Conservation (phyloP, 2,797 vertebrate species). For the Intellagama lesueurii region DNA sequence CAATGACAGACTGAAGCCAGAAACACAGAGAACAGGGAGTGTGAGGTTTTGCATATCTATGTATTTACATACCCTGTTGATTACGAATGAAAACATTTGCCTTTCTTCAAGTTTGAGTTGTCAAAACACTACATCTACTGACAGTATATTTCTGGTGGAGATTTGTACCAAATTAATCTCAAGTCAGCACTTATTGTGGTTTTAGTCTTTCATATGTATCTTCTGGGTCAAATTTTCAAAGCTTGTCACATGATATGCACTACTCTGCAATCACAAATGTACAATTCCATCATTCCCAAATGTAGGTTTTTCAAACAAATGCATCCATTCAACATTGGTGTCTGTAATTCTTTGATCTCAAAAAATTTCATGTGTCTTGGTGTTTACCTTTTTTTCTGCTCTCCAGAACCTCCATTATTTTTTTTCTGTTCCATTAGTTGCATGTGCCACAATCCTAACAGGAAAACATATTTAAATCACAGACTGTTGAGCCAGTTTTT, state of each 20-base stretch:
- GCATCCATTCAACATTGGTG: conserved; percentile 4
- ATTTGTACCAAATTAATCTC: not conserved
- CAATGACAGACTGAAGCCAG: not conserved
- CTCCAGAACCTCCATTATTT: not conserved
- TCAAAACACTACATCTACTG: not conserved
- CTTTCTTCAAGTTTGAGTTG: not conserved
- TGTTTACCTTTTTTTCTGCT: not conserved
- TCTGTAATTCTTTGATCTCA: not conserved
- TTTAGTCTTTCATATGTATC: too few species aligned
- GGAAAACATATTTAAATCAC: too few species aligned
- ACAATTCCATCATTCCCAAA: not conserved
- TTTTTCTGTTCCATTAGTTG: too few species aligned
- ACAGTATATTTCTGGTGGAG: not conserved
- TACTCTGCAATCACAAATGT: not conserved
- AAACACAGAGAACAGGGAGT: not conserved
- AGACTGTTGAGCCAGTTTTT: not conserved
- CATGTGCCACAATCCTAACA: not conserved
- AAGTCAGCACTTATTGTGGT: not conserved
- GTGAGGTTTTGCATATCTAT: not conserved
- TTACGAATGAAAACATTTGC: not conserved
- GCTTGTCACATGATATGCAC: not conserved
- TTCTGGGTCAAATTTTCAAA: not conserved
- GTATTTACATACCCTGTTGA: not conserved
- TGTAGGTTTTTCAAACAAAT: not conserved
- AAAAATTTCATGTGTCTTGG: not conserved